Evolutionary conservation across 2,888 invertebrate species (phyloP).

Genomic region (Nomada ferruginata): DNA sequence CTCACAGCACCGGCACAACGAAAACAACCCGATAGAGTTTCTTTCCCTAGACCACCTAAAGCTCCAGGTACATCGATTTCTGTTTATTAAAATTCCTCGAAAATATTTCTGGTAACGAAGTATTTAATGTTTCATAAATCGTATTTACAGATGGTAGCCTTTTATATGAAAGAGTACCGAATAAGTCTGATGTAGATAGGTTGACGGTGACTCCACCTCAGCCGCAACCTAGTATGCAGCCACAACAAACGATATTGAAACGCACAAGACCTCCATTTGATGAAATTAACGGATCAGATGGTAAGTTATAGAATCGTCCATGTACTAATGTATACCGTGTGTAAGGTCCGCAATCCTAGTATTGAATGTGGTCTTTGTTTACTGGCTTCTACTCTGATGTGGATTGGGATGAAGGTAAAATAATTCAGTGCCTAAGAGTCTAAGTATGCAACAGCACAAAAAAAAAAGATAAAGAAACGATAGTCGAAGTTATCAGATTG

Average conservation of each 20-base stretch:
- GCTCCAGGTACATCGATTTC: constrained; percentile 88
- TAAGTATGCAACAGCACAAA: constrained; percentile 30
- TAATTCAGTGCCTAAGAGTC: constrained; percentile 44
- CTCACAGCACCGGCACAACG: constrained; percentile 91
- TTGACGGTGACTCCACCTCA: constrained; percentile 85
- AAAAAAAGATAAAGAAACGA: constrained; percentile 19
- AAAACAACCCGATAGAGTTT: constrained; percentile 92
- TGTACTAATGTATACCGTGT: constrained; percentile 85
- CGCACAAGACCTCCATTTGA: constrained; percentile 91
- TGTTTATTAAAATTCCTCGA: neutral
- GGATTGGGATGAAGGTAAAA: constrained; percentile 88
- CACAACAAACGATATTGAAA: constrained; percentile 88
- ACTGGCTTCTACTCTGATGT: constrained; percentile 87
- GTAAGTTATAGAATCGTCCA: constrained; percentile 86
- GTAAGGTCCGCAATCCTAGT: constrained; percentile 82
- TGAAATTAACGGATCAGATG: constrained; percentile 94
- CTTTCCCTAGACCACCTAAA: constrained; percentile 96
- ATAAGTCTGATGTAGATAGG: constrained; percentile 90
- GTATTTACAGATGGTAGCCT: constrained; percentile 90
- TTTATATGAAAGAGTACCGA: constrained; percentile 93
- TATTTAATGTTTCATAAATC: neutral
- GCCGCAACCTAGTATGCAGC: constrained; percentile 80
- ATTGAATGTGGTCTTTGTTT: constrained; percentile 83
- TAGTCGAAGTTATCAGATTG: constrained; percentile 15
- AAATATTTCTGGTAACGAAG: neutral